phyloP scores from a whole-genome alignment of 30 jellyfish, hydroid and myxozoan species.

The Turritopsis rubra region DNA sequence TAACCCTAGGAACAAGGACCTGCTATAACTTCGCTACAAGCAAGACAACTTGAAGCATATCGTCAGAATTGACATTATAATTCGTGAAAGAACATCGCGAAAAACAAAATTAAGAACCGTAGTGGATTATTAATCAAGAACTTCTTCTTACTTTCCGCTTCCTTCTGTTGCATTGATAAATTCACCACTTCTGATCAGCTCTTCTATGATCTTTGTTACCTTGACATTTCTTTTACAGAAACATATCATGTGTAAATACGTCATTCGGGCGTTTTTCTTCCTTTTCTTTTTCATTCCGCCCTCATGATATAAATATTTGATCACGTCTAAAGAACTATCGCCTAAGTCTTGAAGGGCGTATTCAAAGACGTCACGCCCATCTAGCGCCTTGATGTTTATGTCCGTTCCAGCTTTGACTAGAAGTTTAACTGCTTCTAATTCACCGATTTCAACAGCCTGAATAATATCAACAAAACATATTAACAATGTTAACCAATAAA shows the following conservation, averaged over 20 bases:
- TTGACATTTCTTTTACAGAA: neutral
- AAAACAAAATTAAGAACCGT: no score
- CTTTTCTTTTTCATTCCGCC: no score
- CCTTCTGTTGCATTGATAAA: neutral
- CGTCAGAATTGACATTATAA: no score
- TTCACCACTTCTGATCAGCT: neutral
- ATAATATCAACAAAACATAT: no score
- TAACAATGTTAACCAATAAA: no score
- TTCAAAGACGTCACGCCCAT: neutral
- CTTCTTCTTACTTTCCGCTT: neutral
- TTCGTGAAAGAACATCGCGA: no score
- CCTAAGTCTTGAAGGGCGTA: no score
- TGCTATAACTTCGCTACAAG: neutral
- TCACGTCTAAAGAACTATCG: no score
- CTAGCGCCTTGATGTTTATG: neutral
- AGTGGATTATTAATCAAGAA: neutral
- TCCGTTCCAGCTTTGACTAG: neutral
- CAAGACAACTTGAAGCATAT: neutral
- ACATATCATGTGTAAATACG: no score
- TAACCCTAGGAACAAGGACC: neutral
- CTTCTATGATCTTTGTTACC: neutral
- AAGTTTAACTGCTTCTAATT: neutral
- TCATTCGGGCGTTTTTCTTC: no score
- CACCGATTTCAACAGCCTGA: slow-evolving; percentile 20
- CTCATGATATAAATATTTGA: no score